Evolutionary conservation across 1,140 invertebrate genomes (phyloP).

Genomic region (Proales similis): DNA sequence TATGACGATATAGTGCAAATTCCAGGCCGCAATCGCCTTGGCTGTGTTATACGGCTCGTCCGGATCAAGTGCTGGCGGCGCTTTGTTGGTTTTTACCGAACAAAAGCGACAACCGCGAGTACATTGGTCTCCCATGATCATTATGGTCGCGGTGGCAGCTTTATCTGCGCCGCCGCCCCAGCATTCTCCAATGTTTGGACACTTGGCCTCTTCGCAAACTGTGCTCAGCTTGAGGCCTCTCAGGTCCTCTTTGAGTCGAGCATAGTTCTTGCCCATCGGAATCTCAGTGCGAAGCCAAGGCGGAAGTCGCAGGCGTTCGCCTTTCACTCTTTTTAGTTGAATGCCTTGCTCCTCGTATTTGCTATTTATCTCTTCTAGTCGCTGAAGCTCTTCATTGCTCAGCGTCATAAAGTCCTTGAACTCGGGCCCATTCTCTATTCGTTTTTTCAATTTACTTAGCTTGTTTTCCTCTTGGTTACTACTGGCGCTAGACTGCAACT

Average conservation of each 20-base stretch:
- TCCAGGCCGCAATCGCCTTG: constrained; percentile 78
- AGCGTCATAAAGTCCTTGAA: constrained; percentile 22
- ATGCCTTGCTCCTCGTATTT: constrained; percentile 11
- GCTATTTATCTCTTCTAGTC: no score
- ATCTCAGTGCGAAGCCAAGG: constrained; percentile 95
- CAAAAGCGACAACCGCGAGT: constrained; percentile 79
- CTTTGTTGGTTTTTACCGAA: constrained; percentile 88
- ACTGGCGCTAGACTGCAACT: no score
- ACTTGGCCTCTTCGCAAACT: constrained; percentile 95
- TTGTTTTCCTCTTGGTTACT: no score
- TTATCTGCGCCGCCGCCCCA: constrained; percentile 71
- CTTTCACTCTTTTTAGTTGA: neutral
- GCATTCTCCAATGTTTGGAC: constrained; percentile 98
- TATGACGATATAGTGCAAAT: constrained; percentile 86
- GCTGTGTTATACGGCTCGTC: constrained; percentile 88
- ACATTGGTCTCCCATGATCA: constrained; percentile 58
- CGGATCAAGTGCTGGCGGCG: constrained; percentile 80
- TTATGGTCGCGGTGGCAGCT: constrained; percentile 61
- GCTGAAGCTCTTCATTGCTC: no score
- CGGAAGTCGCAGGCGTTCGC: constrained; percentile 68
- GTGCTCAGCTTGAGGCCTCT: constrained; percentile 82
- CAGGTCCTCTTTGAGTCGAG: constrained; percentile 75
- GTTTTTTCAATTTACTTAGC: constrained; percentile 20
- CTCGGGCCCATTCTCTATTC: constrained; percentile 11
- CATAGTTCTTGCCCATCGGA: constrained; percentile 77